Percentiles rank a stretch among this genome's conserved stretches.
Conservation (phyloP, 2,797 vertebrate genomes). For the Spinus olivaceus region DNA sequence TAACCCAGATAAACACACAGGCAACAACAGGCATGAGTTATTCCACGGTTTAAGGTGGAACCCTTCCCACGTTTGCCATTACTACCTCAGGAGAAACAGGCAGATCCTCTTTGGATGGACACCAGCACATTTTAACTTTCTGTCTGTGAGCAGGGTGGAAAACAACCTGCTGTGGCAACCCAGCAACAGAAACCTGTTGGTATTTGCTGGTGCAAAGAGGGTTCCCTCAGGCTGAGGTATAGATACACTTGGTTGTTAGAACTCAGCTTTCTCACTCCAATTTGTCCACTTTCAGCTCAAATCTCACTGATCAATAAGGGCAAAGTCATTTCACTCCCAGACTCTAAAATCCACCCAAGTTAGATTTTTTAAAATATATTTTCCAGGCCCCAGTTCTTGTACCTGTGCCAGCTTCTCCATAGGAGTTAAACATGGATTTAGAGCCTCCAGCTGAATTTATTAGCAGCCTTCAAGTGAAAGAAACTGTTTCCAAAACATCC, state of each 20-base stretch:
- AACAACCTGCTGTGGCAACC: background rate
- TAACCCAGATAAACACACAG: background rate
- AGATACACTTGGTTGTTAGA: background rate
- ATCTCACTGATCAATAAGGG: accelerated
- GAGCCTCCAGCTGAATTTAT: background rate
- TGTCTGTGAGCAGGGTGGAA: background rate
- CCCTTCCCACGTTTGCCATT: background rate
- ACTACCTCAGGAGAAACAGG: background rate
- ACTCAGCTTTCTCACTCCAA: background rate
- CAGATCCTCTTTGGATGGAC: background rate
- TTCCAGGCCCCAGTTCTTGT: background rate
- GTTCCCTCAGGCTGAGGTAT: background rate
- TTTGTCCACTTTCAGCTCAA: background rate
- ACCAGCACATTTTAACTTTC: background rate
- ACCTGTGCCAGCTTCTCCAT: background rate
- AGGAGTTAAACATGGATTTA: background rate
- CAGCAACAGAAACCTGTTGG: background rate
- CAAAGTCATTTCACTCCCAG: background rate
- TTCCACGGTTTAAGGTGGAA: background rate
- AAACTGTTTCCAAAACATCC: background rate
- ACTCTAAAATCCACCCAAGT: background rate
- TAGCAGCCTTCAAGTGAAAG: background rate
- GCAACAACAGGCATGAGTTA: background rate
- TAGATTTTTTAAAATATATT: background rate
- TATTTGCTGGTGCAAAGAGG: background rate